These are phyloP conservation scores for Euplexia lucipara DNA, from an alignment of 2,888 invertebrate species.

Conservation along the genomic window DNA sequence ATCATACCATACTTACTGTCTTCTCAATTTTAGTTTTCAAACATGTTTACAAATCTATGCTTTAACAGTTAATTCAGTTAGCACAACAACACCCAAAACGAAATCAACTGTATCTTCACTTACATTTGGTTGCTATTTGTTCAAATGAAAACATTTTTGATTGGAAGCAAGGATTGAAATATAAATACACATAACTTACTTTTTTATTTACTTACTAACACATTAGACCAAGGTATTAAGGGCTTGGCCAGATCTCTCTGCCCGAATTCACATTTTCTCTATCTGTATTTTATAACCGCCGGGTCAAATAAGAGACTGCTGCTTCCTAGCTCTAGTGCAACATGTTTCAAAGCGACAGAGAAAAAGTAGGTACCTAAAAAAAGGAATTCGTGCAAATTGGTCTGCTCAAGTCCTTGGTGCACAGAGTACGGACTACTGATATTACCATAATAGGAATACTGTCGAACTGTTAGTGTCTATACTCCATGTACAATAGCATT, in stretches of 20 bases:
- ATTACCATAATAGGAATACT: conserved; percentile 4
- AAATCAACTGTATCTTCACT: no score
- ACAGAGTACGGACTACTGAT: neutral
- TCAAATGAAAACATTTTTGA: neutral
- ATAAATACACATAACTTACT: no score
- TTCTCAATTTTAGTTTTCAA: no score
- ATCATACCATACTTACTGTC: neutral
- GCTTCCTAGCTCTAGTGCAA: neutral
- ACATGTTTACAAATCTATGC: no score
- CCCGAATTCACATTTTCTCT: neutral
- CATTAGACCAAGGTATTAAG: conserved; percentile 21
- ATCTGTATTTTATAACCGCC: no score
- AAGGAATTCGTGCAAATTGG: neutral
- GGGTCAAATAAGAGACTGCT: neutral
- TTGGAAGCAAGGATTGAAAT: no score
- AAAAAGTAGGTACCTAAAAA: neutral
- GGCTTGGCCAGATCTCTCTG: neutral
- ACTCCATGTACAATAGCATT: no score
- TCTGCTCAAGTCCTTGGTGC: neutral
- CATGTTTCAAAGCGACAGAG: neutral
- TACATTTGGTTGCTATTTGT: no score
- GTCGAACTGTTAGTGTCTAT: neutral
- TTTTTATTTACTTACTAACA: conserved; percentile 21
- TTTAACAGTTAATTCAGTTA: no score
- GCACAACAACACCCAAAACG: neutral